Evolutionary conservation across 2,113 vertebrate genomes (phyloP).

Genomic region (Seriola aureovittata): DNA sequence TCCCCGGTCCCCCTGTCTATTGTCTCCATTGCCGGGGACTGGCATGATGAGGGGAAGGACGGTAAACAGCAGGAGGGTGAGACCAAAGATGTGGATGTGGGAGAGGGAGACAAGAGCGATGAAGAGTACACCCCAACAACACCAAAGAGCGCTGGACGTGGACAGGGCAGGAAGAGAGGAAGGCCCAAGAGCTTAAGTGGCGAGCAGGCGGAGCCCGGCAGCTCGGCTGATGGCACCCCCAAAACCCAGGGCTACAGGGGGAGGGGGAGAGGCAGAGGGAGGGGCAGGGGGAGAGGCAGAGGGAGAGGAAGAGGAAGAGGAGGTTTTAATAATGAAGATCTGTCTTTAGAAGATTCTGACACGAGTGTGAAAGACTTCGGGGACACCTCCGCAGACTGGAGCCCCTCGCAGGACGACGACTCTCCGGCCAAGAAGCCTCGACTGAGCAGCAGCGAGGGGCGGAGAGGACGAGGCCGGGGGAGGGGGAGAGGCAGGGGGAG

Average conservation of each 20-base stretch:
- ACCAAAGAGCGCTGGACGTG: background rate
- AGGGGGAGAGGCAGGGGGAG: slow-evolving; percentile 44
- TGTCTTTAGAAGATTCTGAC: slow-evolving; percentile 56
- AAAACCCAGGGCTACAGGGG: slow-evolving; percentile 49
- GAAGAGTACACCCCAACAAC: slow-evolving; percentile 56
- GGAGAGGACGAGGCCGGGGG: slow-evolving; percentile 68
- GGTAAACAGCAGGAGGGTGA: background rate
- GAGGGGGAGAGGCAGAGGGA: slow-evolving; percentile 43
- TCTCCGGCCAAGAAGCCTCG: slow-evolving; percentile 44
- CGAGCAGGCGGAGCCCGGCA: slow-evolving; percentile 31
- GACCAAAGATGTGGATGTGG: background rate
- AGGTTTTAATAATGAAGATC: slow-evolving; percentile 5
- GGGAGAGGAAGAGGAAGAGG: slow-evolving; percentile 65
- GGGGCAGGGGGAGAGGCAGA: slow-evolving; percentile 43
- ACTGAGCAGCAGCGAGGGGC: slow-evolving; percentile 27
- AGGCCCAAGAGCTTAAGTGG: slow-evolving; percentile 64
- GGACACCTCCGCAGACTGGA: slow-evolving; percentile 76
- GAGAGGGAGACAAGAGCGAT: slow-evolving; percentile 27
- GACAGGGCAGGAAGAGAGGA: slow-evolving; percentile 82
- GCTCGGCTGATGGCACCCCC: background rate
- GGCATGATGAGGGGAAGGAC: background rate
- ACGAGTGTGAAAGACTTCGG: slow-evolving; percentile 63
- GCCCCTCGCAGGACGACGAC: slow-evolving; percentile 68
- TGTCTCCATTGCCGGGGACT: background rate
- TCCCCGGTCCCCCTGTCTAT: slow-evolving; percentile 69